These are phyloP conservation scores for Trichopria drosophilae DNA, from an alignment of 2,888 invertebrate genomes.

Conservation along the genomic window DNA sequence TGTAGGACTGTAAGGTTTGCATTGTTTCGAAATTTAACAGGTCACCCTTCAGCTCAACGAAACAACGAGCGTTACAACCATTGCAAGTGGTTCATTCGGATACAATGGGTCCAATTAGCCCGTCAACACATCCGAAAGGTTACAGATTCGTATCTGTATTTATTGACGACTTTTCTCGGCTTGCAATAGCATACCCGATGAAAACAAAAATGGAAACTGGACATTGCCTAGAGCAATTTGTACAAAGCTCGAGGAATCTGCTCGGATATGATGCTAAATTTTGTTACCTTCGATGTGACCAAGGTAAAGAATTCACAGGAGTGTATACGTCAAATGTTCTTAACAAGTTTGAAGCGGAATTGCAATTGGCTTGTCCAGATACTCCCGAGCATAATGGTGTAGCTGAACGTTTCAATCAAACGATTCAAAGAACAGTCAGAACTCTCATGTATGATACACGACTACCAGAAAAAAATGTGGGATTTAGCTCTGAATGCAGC, in stretches of 20 bases:
- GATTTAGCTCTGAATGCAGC: slow-evolving; percentile 32
- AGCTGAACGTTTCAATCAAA: too few species aligned
- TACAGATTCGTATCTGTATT: too few species aligned
- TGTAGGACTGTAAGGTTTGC: too few species aligned
- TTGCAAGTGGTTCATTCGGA: too few species aligned
- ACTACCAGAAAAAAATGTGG: slow-evolving; percentile 34
- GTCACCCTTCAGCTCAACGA: slow-evolving; percentile 30
- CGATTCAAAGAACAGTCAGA: slow-evolving; percentile 20
- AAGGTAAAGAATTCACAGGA: too few species aligned
- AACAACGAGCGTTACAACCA: slow-evolving; percentile 27
- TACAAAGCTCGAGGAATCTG: slow-evolving; percentile 27
- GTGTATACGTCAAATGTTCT: slow-evolving; percentile 9
- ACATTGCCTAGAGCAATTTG: slow-evolving; percentile 28
- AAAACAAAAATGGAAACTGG: slow-evolving; percentile 31
- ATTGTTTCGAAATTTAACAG: slow-evolving; percentile 36
- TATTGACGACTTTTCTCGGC: slow-evolving; percentile 34
- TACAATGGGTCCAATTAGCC: too few species aligned
- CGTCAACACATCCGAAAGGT: too few species aligned
- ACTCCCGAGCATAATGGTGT: too few species aligned
- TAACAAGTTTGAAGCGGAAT: slow-evolving; percentile 3
- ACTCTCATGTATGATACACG: slow-evolving; percentile 19
- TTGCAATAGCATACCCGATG: slow-evolving; percentile 28
- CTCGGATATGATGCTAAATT: too few species aligned
- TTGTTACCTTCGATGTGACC: too few species aligned
- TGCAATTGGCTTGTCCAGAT: too few species aligned